A percentile compares a stretch with the other conserved stretches of the same genome.
These are phyloP conservation scores for Benthosema pterotum DNA, from an alignment of 2,797 vertebrate genomes.

Conservation along the genomic window DNA sequence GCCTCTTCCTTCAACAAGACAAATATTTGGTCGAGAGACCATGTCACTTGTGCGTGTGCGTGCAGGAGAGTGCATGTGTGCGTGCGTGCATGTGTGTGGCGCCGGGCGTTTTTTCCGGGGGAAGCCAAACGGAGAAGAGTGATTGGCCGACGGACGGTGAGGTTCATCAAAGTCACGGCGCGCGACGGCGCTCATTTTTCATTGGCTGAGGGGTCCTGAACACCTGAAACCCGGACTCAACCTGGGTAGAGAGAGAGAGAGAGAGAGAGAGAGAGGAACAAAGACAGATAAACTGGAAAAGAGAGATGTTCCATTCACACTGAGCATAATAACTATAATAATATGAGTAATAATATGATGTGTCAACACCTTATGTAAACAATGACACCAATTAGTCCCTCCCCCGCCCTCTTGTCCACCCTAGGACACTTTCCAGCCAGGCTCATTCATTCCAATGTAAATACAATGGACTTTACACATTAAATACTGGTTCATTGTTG, in stretches of 20 bases:
- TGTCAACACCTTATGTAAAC: too few relatives aligned
- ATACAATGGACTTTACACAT: too few relatives aligned
- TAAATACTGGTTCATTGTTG: too few relatives aligned
- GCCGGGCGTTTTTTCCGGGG: constrained; percentile 68
- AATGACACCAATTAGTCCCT: too few relatives aligned
- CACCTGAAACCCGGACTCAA: constrained; percentile 92
- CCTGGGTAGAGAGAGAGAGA: background rate
- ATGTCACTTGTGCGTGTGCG: constrained; percentile 59
- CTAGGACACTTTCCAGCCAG: too few relatives aligned
- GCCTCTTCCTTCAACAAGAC: constrained; percentile 92
- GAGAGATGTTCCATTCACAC: constrained; percentile 6
- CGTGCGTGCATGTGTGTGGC: constrained; percentile 31
- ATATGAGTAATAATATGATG: too few relatives aligned
- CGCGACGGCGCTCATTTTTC: constrained; percentile 95
- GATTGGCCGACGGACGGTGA: constrained; percentile 86
- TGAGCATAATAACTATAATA: too few relatives aligned
- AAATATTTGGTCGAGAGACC: constrained; percentile 85
- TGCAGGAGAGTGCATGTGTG: background rate
- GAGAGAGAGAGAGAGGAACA: constrained; percentile 5
- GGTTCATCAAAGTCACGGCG: constrained; percentile 98
- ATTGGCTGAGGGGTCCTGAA: constrained; percentile 89
- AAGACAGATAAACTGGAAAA: too few relatives aligned
- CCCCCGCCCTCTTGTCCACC: too few relatives aligned
- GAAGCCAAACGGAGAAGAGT: constrained; percentile 99
- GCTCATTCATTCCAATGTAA: too few relatives aligned